These are phyloP conservation scores for Lepidochitona cinerea DNA, from an alignment of 2,888 invertebrate genomes.

Conservation along the genomic window DNA sequence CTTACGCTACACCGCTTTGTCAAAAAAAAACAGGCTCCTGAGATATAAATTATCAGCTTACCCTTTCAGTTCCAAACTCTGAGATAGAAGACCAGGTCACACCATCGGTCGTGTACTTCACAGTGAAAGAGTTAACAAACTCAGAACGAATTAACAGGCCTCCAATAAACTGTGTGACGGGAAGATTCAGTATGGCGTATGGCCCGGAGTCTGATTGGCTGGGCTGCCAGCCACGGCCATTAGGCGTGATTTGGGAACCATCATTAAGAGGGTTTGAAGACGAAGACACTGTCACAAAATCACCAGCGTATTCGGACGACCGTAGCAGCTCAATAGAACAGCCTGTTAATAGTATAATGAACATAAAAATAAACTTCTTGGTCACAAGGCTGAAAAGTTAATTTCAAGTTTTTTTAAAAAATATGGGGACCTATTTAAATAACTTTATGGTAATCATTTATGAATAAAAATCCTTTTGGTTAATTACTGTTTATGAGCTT, in stretches of 20 bases:
- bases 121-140: not conserved
- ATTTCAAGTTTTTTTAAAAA: too few relatives aligned
- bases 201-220: not conserved
- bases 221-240: not conserved
- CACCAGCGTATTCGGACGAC: not conserved
- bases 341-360: not conserved
- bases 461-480: too few relatives aligned
- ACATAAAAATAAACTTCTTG: too few relatives aligned
- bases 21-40: too few relatives aligned
- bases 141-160: not conserved
- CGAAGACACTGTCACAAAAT: not conserved
- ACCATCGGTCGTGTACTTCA: not conserved
- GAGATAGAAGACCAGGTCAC: not conserved
- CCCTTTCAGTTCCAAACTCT: not conserved
- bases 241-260: not conserved
- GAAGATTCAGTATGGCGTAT: not conserved
- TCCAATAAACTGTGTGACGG: not conserved
- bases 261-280: not conserved
- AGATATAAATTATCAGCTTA: not conserved
- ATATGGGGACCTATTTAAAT: too few relatives aligned
- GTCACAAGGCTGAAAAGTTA: too few relatives aligned
- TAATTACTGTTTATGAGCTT: too few relatives aligned
- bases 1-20: too few relatives aligned
- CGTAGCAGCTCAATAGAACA: not conserved
- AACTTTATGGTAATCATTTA: too few relatives aligned